Conservation (phyloP, 1,140 invertebrate genomes). For the Limonius californicus region DNA sequence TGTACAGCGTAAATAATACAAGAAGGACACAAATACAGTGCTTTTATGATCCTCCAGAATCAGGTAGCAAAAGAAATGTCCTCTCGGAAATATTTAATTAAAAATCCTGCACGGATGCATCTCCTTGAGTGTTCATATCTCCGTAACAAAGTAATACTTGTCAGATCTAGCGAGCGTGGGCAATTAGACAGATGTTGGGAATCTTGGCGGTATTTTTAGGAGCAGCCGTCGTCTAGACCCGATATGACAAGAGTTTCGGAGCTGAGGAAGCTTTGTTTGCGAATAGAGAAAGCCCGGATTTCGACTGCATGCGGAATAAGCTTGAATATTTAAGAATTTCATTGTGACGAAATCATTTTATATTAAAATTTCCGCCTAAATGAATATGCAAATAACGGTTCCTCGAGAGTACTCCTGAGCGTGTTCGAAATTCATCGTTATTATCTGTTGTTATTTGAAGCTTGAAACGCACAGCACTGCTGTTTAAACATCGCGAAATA, state of each 20-base stretch:
- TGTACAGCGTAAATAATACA: no score
- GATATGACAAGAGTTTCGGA: background rate
- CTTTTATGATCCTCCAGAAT: no score
- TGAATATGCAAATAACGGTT: background rate
- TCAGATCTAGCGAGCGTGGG: no score
- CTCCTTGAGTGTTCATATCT: no score
- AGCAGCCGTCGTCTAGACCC: background rate
- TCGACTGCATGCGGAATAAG: background rate
- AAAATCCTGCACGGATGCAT: no score
- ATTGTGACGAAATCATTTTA: constrained; percentile 1
- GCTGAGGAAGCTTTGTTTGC: background rate
- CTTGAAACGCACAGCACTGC: background rate
- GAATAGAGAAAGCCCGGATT: background rate
- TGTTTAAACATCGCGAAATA: background rate
- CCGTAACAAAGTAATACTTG: no score
- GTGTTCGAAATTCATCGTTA: background rate
- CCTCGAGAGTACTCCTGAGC: background rate
- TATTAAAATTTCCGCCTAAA: constrained; percentile 1
- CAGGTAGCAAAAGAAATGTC: no score
- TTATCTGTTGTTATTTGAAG: background rate
- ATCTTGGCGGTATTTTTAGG: background rate
- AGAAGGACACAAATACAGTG: no score
- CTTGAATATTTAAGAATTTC: background rate
- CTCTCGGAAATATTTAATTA: no score
- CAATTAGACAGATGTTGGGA: background rate